Evolutionary conservation across 1,140 invertebrate genomes (phyloP).

Genomic region (Brachionus manjavacas): DNA sequence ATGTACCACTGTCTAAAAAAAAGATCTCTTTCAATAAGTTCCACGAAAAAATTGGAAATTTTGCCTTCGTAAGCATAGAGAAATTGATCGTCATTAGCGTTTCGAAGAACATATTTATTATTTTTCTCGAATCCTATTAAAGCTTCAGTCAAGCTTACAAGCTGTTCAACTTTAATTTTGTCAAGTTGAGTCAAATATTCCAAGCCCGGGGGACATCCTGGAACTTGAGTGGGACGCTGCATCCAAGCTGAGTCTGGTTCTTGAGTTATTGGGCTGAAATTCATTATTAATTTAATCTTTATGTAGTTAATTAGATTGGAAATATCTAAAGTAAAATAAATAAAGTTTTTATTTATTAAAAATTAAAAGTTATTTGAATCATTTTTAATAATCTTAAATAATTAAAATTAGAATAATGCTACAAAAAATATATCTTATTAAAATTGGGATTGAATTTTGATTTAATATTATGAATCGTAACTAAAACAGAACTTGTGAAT

Average conservation of each 20-base stretch:
- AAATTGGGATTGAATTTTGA: no score
- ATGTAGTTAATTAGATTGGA: no score
- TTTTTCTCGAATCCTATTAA: slow-evolving; percentile 65
- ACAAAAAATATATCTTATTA: no score
- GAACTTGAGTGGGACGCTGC: slow-evolving; percentile 66
- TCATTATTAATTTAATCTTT: background rate
- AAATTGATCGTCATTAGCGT: slow-evolving; percentile 51
- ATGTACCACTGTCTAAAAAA: slow-evolving; percentile 67
- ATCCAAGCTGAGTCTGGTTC: slow-evolving; percentile 63
- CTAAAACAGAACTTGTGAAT: no score
- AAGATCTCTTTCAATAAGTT: no score
- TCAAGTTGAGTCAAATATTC: slow-evolving; percentile 87
- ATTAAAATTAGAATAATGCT: no score
- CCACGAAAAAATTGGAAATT: no score
- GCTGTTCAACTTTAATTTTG: slow-evolving; percentile 78
- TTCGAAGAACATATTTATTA: slow-evolving; percentile 65
- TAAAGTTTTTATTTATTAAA: no score
- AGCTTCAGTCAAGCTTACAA: slow-evolving; percentile 72
- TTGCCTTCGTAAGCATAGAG: slow-evolving; percentile 54
- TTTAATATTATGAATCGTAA: no score
- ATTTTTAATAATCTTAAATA: no score
- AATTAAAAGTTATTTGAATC: no score
- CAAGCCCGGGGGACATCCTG: slow-evolving; percentile 79
- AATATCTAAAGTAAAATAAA: no score
- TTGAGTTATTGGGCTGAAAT: background rate